Evolutionary conservation across 1,140 invertebrate species (phyloP).

Genomic region (Solenopsis fugax): DNA sequence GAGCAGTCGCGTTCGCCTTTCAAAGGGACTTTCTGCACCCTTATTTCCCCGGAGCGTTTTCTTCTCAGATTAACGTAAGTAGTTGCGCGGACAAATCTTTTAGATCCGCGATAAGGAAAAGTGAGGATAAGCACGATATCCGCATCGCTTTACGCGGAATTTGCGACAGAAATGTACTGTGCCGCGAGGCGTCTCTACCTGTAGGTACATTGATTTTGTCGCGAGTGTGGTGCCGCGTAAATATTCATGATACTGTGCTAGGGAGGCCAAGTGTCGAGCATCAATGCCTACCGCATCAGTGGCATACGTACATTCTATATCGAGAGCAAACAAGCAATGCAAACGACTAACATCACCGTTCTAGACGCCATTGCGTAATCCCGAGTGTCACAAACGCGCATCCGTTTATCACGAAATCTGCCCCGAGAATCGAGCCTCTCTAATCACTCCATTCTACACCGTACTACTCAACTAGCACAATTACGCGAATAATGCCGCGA

Average conservation of each 20-base stretch:
- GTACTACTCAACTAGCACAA: neutral
- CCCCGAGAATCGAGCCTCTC: conserved; percentile 38
- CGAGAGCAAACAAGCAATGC: conserved; percentile 66
- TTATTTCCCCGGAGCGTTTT: conserved; percentile 64
- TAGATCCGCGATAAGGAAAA: conserved; percentile 30
- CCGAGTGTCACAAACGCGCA: conserved; percentile 51
- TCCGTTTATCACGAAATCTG: conserved; percentile 54
- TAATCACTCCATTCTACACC: conserved; percentile 54
- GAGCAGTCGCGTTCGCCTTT: conserved; percentile 64
- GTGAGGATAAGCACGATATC: conserved; percentile 33
- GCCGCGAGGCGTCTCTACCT: conserved; percentile 58
- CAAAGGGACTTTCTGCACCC: conserved; percentile 35
- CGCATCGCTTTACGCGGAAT: conserved; percentile 20
- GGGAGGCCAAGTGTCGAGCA: conserved; percentile 77
- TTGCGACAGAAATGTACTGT: neutral
- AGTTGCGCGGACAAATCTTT: conserved; percentile 68
- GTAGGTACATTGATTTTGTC: conserved; percentile 81
- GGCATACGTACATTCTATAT: conserved; percentile 48
- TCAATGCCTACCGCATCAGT: conserved; percentile 53
- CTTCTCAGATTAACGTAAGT: conserved; percentile 71
- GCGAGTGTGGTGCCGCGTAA: conserved; percentile 77
- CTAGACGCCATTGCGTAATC: conserved; percentile 63
- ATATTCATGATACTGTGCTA: conserved; percentile 84
- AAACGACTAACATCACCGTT: conserved; percentile 56
- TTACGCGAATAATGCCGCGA: conserved; percentile 25